These are phyloP conservation scores for Hymenopus coronatus DNA, from an alignment of 2,888 invertebrate genomes.

Conservation along the genomic window DNA sequence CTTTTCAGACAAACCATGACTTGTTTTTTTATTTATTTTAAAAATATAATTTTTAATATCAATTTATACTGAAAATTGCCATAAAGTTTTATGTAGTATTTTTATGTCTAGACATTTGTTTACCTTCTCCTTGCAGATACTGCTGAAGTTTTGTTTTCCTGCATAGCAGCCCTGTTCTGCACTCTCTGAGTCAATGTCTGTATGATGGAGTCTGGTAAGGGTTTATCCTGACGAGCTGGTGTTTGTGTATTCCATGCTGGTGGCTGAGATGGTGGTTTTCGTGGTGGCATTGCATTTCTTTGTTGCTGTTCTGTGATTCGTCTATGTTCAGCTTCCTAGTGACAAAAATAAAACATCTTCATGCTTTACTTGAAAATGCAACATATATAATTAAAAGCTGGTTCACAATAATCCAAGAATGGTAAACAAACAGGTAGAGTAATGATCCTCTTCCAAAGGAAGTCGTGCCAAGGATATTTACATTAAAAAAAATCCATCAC, in stretches of 20 bases:
- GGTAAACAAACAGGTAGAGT: too few relatives aligned
- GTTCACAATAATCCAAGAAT: too few relatives aligned
- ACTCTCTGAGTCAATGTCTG: slow-evolving; percentile 68
- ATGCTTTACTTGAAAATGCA: neutral
- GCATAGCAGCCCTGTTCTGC: slow-evolving; percentile 53
- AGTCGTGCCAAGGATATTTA: too few relatives aligned
- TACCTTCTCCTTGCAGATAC: slow-evolving; percentile 48
- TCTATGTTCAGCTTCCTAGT: slow-evolving; percentile 84
- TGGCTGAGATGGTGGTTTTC: slow-evolving; percentile 38
- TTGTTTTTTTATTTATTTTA: too few relatives aligned
- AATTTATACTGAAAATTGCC: neutral
- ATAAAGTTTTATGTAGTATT: neutral
- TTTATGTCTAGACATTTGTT: slow-evolving; percentile 19
- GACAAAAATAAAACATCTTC: neutral
- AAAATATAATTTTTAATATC: too few relatives aligned
- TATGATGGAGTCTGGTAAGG: slow-evolving; percentile 67
- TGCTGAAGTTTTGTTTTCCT: slow-evolving; percentile 43
- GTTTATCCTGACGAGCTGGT: slow-evolving; percentile 54
- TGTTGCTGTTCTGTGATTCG: slow-evolving; percentile 66
- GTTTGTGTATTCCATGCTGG: slow-evolving; percentile 37
- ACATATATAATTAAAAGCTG: too few relatives aligned
- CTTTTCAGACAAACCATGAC: too few relatives aligned
- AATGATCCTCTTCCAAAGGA: too few relatives aligned
- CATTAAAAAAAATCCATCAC: too few relatives aligned
- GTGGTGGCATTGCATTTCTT: slow-evolving; percentile 38